Evolutionary conservation across 2,113 vertebrate species (phyloP).

Genomic region (Hippocampus zosterae): DNA sequence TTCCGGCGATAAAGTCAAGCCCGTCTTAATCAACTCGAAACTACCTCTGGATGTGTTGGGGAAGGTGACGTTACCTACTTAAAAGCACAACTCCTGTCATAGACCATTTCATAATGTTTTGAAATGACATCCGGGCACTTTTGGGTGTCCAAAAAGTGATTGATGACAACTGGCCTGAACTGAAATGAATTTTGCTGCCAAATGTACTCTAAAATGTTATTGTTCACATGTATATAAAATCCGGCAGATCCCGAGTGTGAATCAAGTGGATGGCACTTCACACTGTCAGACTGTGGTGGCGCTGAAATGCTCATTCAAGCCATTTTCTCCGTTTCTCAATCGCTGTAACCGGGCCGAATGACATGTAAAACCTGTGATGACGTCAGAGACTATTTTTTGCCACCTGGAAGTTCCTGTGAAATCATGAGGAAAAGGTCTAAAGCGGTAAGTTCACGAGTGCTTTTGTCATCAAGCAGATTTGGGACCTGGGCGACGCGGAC

Average conservation of each 20-base stretch:
- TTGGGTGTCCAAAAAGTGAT: too few relatives aligned
- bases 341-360: too few relatives aligned
- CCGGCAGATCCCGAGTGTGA: too few relatives aligned
- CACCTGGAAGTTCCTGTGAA: neutral
- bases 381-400: neutral
- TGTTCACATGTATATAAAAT: too few relatives aligned
- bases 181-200: too few relatives aligned
- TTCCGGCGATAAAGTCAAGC: conserved; percentile 93
- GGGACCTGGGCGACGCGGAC: conserved; percentile 96
- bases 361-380: neutral
- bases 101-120: neutral
- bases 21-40: conserved; percentile 95
- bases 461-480: conserved; percentile 75
- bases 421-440: neutral
- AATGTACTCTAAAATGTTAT: too few relatives aligned
- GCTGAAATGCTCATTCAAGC: too few relatives aligned
- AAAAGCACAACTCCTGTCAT: neutral
- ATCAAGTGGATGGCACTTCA: too few relatives aligned
- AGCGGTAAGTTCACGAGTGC: neutral
- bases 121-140: too few relatives aligned
- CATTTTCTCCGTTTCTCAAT: too few relatives aligned
- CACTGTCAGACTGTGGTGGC: too few relatives aligned
- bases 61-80: conserved; percentile 70
- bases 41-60: conserved; percentile 93
- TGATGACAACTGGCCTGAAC: too few relatives aligned